These are phyloP conservation scores for Tor tambroides DNA, from an alignment of 2,113 vertebrate species.

Conservation along the genomic window DNA sequence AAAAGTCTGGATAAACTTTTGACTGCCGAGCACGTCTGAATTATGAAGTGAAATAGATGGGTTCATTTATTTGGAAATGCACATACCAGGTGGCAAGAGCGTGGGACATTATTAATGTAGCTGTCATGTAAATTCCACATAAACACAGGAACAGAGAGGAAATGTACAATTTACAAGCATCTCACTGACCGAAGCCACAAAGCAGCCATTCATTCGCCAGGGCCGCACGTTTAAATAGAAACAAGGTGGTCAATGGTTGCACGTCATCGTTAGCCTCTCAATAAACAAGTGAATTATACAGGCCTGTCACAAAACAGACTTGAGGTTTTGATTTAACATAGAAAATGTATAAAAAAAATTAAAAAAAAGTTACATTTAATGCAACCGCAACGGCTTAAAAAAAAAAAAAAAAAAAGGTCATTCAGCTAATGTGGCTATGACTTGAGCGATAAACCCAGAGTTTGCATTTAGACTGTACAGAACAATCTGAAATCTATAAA, in stretches of 20 bases:
- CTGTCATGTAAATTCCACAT: conserved; percentile 60
- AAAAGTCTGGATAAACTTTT: conserved; percentile 40
- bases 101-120: conserved; percentile 59
- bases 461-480: conserved; percentile 15
- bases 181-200: conserved; percentile 52
- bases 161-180: conserved; percentile 62
- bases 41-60: conserved; percentile 56
- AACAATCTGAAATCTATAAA: conserved; percentile 42
- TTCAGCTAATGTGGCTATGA: not conserved
- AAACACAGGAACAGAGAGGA: conserved; percentile 59
- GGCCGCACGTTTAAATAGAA: conserved; percentile 54
- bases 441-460: not conserved
- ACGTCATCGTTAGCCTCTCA: conserved; percentile 47
- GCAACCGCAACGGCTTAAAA: not conserved
- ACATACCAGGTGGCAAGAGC: conserved; percentile 52
- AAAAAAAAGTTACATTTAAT: not conserved
- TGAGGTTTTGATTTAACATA: conserved; percentile 10
- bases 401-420: not conserved
- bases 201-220: conserved; percentile 57
- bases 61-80: conserved; percentile 61
- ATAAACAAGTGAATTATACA: conserved; percentile 56
- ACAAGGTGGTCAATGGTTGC: conserved; percentile 55
- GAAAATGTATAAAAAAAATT: not conserved
- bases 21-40: conserved; percentile 37
- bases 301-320: conserved; percentile 22